Evolutionary conservation across 2,888 invertebrate genomes (phyloP), one percentile per base, ranked within the genome.

Genomic region (Spilarctia lutea): DNA sequence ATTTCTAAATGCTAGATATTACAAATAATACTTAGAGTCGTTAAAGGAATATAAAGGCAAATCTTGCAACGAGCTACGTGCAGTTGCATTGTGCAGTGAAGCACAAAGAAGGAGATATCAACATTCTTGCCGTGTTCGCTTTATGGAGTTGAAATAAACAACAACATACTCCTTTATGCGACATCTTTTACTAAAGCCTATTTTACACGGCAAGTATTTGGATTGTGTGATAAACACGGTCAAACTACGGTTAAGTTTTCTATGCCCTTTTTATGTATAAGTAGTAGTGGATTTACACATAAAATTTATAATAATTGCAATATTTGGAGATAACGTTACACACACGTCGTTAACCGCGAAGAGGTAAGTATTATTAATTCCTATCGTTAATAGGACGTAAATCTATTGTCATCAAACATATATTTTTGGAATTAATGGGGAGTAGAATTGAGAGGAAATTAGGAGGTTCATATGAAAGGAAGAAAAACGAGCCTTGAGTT

Each of bases 101-200:
- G 24, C 35, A 52, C 18, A n/a, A 66, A 72, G 48, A 11, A 18
- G 27, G 27, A 65, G 65, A 72, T 65, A 72, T 24, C 39, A 65
- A 30, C 18, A 71, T 45, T 45, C 18, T 42, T 20, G 20, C 20
- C 27, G 27, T 33, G 11, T 48, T 68, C 20, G 45, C 30, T 68
- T 11, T 24, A 30, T 24, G 1, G 24, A 68, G 24, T 30, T 30
- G 18, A 18, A 13, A 27, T 68, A 42, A 42, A 42, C 13, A 13
- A 42, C 13, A 20, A 10, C 42, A 10, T 4, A n/a, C 30, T 13
- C 27, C 2, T 11, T 60, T 27, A 13, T 60, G 60, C 13, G n/a
- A 27, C 3, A 56, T 56, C 56, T n/a, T 13, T n/a, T 13, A 1
- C 24, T 56, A 60, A 60, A 60, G 27, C 1, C 13, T 16, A 27